phyloP scores from a whole-genome alignment of 2,797 vertebrate genomes.

The Sebastes umbrosus region DNA sequence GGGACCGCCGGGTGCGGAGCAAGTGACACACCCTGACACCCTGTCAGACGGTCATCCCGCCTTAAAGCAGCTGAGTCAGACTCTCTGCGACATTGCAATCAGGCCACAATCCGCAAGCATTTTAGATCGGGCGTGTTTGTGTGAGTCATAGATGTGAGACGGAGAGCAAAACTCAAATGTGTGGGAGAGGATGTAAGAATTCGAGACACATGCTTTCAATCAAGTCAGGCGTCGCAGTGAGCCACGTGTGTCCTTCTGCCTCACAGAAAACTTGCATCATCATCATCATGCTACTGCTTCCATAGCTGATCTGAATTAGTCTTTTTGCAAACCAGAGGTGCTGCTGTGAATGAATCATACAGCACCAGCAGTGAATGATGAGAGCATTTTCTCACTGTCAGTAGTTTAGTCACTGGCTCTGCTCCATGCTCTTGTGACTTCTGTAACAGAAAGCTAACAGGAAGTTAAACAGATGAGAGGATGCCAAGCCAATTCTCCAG shows the following conservation, averaged over 20 bases:
- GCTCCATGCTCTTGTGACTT: conserved; percentile 17
- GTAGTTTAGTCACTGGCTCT: conserved; percentile 10
- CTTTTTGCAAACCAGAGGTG: background rate
- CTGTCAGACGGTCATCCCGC: conserved; percentile 35
- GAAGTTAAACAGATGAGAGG: conserved; percentile 15
- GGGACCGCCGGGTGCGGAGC: conserved; percentile 53
- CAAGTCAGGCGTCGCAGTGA: background rate
- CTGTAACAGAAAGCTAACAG: conserved; percentile 4
- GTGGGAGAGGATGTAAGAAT: background rate
- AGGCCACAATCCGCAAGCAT: conserved; percentile 23
- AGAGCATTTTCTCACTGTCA: background rate
- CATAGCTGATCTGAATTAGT: background rate
- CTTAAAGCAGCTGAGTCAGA: conserved; percentile 73
- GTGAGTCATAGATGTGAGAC: conserved; percentile 14
- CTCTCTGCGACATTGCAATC: conserved; percentile 37
- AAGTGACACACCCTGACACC: conserved; percentile 59
- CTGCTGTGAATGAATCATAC: conserved; percentile 25
- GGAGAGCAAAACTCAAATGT: background rate
- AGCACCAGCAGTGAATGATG: background rate
- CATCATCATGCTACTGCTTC: background rate
- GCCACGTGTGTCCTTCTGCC: background rate
- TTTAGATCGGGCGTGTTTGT: background rate
- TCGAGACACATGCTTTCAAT: background rate
- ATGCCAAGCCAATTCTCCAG: background rate
- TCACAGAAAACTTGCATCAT: background rate